These are phyloP conservation scores for Oncorhynchus kisutch DNA, from an alignment of 2,113 vertebrate genomes.

Conservation along the genomic window DNA sequence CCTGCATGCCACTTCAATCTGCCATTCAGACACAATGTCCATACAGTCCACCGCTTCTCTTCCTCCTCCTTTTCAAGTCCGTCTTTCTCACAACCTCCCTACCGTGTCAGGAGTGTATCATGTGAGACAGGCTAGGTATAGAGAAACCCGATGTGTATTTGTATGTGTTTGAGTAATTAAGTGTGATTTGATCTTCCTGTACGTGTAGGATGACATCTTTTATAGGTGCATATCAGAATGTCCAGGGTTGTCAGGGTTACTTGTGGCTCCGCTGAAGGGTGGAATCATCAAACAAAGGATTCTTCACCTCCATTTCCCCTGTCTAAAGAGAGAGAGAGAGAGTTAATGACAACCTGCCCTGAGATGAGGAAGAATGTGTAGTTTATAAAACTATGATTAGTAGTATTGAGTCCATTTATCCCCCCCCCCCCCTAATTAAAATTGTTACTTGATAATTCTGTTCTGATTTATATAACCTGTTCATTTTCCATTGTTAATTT, in stretches of 20 bases:
- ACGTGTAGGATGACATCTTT: constrained; percentile 27
- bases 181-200: constrained; percentile 12
- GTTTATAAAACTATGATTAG: too few species aligned
- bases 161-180: constrained; percentile 18
- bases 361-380: too few species aligned
- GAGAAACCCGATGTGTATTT: constrained; percentile 16
- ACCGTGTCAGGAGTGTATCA: background rate
- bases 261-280: constrained; percentile 73
- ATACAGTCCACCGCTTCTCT: background rate
- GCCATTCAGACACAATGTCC: background rate
- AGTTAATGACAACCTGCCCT: background rate
- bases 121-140: constrained; percentile 12
- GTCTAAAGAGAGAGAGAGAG: constrained; percentile 70
- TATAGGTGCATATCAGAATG: background rate
- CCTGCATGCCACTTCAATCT: background rate
- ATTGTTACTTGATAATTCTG: too few species aligned
- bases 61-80: background rate
- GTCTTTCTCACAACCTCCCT: background rate
- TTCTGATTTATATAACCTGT: too few species aligned
- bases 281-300: constrained; percentile 89
- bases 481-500: too few species aligned
- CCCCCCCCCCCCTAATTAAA: too few species aligned
- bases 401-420: too few species aligned
- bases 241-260: constrained; percentile 42
- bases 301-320: constrained; percentile 96